Conservation (phyloP, 1,140 invertebrate genomes). For the Cyclargus thomasi region DNA sequence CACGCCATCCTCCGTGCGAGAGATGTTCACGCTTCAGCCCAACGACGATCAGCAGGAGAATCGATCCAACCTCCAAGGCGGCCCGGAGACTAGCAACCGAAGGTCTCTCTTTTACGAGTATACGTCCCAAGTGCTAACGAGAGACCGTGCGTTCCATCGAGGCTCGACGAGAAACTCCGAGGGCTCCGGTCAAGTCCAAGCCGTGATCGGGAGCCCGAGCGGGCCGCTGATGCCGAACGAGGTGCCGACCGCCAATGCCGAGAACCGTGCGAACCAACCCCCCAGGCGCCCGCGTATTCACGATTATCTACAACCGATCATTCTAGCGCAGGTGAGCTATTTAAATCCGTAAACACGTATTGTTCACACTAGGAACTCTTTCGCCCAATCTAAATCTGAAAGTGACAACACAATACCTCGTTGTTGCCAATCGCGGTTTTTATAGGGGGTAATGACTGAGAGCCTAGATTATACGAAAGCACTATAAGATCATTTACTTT, state of each 20-base stretch:
- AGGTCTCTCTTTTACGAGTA: slow-evolving; percentile 40
- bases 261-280: slow-evolving; percentile 39
- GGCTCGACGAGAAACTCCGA: slow-evolving; percentile 29
- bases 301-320: slow-evolving; percentile 65
- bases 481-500: too few species aligned
- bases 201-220: slow-evolving; percentile 48
- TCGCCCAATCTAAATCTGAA: too few species aligned
- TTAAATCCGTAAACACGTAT: too few species aligned
- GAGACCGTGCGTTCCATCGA: slow-evolving; percentile 35
- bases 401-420: too few species aligned
- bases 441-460: too few species aligned
- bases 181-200: slow-evolving; percentile 38
- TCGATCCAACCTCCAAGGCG: slow-evolving; percentile 35
- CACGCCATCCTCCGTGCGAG: slow-evolving; percentile 57
- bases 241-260: slow-evolving; percentile 59
- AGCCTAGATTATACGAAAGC: too few species aligned
- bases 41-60: slow-evolving; percentile 39
- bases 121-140: slow-evolving; percentile 54
- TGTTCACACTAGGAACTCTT: too few species aligned
- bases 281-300: slow-evolving; percentile 53
- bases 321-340: slow-evolving; percentile 58
- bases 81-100: slow-evolving; percentile 38
- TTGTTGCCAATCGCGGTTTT: too few species aligned
- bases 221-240: slow-evolving; percentile 79
- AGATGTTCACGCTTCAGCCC: slow-evolving; percentile 57